Percentiles rank a stretch among this genome's conserved stretches.
phyloP scores from a whole-genome alignment of 2,113 vertebrate species.

The Mustela nigripes region DNA sequence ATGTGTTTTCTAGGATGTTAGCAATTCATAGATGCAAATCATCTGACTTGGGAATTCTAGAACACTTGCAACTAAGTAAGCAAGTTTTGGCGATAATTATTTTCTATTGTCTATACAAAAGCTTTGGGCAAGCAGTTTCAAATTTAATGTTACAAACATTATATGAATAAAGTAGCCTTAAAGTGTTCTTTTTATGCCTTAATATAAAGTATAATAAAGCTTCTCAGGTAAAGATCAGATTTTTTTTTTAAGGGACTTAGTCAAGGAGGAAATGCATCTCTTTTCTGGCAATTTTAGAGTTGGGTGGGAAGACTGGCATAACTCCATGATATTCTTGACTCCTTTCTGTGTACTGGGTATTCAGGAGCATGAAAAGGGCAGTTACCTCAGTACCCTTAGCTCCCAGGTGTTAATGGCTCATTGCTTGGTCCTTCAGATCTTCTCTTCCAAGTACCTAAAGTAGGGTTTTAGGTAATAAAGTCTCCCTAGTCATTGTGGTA shows the following conservation, averaged over 20 bases:
- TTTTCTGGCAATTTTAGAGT: neutral
- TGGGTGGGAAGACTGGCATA: neutral
- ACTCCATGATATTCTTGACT: neutral
- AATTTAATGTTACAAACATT: neutral
- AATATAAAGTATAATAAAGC: neutral
- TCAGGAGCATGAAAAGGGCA: neutral
- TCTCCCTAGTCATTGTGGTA: neutral
- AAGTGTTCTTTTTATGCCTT: neutral
- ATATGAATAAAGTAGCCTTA: neutral
- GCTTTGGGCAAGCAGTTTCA: neutral
- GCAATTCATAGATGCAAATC: neutral
- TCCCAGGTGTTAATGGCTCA: neutral
- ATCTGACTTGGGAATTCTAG: neutral
- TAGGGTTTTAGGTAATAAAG: neutral
- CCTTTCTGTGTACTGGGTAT: neutral
- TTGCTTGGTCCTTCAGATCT: neutral
- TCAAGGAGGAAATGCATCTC: neutral
- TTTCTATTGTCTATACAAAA: neutral
- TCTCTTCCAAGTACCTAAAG: neutral
- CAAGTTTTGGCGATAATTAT: neutral
- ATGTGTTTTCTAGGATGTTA: neutral
- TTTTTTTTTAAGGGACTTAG: neutral
- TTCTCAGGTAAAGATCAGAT: neutral
- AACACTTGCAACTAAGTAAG: neutral
- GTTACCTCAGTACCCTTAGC: neutral